Evolutionary conservation across 1,140 invertebrate species (phyloP), one percentile per base, ranked within the genome.

Genomic region (Trachelipus rathkii): DNA sequence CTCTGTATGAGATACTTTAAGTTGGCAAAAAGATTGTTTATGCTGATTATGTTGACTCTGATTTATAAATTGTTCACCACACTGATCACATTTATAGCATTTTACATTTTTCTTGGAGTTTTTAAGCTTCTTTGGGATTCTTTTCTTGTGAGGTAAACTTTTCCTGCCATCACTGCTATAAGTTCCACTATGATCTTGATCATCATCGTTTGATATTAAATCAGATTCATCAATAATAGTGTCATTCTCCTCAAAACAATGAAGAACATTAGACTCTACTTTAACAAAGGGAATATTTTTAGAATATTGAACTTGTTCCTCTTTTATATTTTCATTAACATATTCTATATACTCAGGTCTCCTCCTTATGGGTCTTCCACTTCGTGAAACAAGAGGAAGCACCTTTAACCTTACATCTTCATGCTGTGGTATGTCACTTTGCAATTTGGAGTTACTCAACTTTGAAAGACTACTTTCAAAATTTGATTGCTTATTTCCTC

Each of bases 131-230:
- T 86, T 85, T 0, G 89, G 89, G 81, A 90, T 89, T 77, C 89
- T 83, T 83, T 90, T 90, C 82, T 91, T 91, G 82, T 90, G 89
- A 4, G 89, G 89, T 33, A 91, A 85, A 0, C 77, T 78, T 68
- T 81, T 81, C 24, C 78, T 81, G 11, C 79, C 79, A 68, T 81
- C 79, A 44, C 69, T 75, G 73, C 50, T 77, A 72, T 78, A 81
- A 13, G 75, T 75, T n/a, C 77, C 79, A 33, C 74, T 72, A 15
- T 75, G 71, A 8, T 81, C 79, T 21, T 43, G 72, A 67, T 81
- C 79, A n/a, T 81, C 79, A 53, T 81, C 79, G 68, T 78, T 78
- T 4, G 79, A 81, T 46, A 78, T 77, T 19, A 74, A 23, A 0
- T 78, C 73, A 15, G 78, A 73, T 50, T 81, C 79, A 7, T 74